phyloP scores from a whole-genome alignment of 1,140 invertebrate genomes.

The Oryzaephilus surinamensis region DNA sequence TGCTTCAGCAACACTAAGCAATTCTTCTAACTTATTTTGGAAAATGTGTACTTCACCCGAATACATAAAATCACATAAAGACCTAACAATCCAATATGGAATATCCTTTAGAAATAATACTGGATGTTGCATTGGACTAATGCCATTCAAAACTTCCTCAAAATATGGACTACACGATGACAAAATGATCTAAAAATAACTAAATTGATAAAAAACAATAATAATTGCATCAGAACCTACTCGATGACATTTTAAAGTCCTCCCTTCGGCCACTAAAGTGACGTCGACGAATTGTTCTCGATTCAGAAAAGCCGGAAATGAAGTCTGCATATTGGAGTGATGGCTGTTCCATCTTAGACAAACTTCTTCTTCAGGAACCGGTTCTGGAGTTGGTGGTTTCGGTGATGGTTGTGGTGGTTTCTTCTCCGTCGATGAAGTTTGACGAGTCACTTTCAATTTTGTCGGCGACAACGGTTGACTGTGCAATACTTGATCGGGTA shows the following conservation, averaged over 20 bases:
- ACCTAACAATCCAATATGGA: conserved; percentile 41
- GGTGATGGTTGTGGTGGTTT: conserved; percentile 8
- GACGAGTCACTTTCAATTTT: conserved; percentile 27
- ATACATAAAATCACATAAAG: conserved; percentile 48
- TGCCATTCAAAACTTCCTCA: conserved; percentile 46
- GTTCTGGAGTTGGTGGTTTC: neutral
- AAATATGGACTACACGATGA: conserved; percentile 57
- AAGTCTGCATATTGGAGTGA: conserved; percentile 55
- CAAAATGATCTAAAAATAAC: conserved; percentile 40
- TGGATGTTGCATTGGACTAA: conserved; percentile 50
- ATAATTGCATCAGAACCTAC: conserved; percentile 17
- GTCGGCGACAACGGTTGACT: conserved; percentile 27
- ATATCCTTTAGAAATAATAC: conserved; percentile 54
- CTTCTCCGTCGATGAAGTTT: conserved; percentile 7
- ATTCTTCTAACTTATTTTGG: conserved; percentile 35
- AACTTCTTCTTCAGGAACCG: conserved; percentile 35
- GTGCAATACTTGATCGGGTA: conserved; percentile 18
- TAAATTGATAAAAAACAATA: neutral
- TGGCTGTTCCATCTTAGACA: conserved; percentile 64
- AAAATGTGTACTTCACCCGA: conserved; percentile 43
- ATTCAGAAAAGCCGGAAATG: conserved; percentile 41
- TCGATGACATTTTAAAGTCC: conserved; percentile 38
- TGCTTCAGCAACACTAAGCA: conserved; percentile 37
- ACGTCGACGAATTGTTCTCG: conserved; percentile 46
- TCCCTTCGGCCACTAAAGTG: conserved; percentile 44